Evolutionary conservation across 2,113 vertebrate species (phyloP).

Genomic region (Myodes glareolus): DNA sequence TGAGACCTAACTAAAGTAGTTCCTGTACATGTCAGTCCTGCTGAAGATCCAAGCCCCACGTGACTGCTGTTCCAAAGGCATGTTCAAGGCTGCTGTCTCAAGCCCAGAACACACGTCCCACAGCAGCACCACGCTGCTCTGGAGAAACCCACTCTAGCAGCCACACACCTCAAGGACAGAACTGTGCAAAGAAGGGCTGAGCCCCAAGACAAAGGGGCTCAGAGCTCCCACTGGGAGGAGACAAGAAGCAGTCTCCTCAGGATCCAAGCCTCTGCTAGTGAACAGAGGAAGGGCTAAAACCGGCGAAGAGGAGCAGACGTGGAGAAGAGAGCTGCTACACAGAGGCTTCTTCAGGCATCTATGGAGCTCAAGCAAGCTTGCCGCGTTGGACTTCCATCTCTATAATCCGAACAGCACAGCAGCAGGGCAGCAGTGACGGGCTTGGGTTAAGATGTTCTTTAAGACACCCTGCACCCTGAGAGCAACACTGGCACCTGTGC

Average conservation of each 20-base stretch:
- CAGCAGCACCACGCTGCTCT: not conserved
- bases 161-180: not conserved
- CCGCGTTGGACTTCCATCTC: not conserved
- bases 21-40: not conserved
- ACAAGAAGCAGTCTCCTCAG: not conserved
- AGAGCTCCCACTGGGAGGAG: not conserved
- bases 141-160: not conserved
- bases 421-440: not conserved
- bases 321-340: not conserved
- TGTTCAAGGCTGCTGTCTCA: not conserved
- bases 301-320: not conserved
- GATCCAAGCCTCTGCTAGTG: not conserved
- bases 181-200: not conserved
- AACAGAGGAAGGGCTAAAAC: not conserved
- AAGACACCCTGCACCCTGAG: not conserved
- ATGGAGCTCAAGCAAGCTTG: not conserved
- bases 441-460: not conserved
- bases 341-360: not conserved
- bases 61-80: not conserved
- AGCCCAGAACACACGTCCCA: not conserved
- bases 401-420: not conserved
- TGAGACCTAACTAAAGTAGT: not conserved
- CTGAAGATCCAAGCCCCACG: slow-evolving; percentile 13
- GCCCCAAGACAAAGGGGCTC: not conserved
- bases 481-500: not conserved